These are phyloP conservation scores for Dicyrtomina minuta DNA, from an alignment of 2,888 invertebrate species.

Conservation along the genomic window DNA sequence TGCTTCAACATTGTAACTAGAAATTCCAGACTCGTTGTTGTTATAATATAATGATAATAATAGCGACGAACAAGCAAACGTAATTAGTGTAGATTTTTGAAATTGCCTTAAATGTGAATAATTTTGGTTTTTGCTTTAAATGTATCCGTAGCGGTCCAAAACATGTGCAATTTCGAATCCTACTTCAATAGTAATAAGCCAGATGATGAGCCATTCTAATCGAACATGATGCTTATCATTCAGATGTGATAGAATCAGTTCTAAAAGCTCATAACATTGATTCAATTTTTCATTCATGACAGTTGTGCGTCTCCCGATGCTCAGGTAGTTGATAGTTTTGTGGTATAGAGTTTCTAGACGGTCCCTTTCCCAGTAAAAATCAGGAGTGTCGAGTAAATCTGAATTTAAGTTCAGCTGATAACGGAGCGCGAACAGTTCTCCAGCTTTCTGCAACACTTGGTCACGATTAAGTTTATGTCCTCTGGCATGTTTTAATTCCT, in stretches of 20 bases:
- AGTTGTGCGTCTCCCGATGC: conserved; percentile 79
- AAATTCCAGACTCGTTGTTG: not conserved
- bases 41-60: no score
- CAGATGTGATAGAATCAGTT: conserved; percentile 82
- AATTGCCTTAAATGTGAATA: not conserved
- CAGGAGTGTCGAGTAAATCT: conserved; percentile 90
- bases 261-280: conserved; percentile 90
- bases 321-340: conserved; percentile 79
- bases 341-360: conserved; percentile 81
- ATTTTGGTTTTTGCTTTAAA: not conserved
- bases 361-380: conserved; percentile 98
- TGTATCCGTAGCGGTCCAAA: not conserved
- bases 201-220: conserved; percentile 96
- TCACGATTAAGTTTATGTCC: conserved; percentile 69
- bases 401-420: conserved; percentile 91
- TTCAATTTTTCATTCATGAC: conserved; percentile 93
- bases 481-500: conserved; percentile 73
- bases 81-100: not conserved
- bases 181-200: conserved; percentile 93
- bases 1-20: not conserved
- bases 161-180: conserved; percentile 69
- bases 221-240: conserved; percentile 90
- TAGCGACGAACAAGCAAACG: no score
- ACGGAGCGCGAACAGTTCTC: conserved; percentile 83
- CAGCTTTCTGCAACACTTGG: conserved; percentile 75